Conservation (phyloP, 2,888 invertebrate species). For the Busseola fusca region DNA sequence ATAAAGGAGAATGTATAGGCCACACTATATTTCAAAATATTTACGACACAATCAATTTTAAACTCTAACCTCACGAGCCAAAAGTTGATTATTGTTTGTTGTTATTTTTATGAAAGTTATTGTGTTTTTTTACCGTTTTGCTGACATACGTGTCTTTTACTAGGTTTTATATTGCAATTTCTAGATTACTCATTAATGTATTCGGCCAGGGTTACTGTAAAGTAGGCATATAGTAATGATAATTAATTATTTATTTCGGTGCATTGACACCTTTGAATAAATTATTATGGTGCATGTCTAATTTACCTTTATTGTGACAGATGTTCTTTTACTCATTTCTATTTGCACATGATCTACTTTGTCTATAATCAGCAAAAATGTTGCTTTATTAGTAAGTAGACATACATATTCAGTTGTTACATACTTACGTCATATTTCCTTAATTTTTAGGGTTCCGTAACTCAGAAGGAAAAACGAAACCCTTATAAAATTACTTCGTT, state of each 20-base stretch:
- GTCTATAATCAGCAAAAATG: neutral
- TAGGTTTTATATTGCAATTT: slow-evolving; percentile 28
- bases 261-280: slow-evolving; percentile 30
- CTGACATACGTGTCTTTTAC: slow-evolving; percentile 23
- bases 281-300: neutral
- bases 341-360: slow-evolving; percentile 3
- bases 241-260: slow-evolving; percentile 11
- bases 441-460: too few species aligned
- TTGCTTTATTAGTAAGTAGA: neutral
- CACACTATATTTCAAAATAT: slow-evolving; percentile 22
- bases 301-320: slow-evolving; percentile 14
- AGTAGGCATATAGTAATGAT: slow-evolving; percentile 1
- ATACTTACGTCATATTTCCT: neutral
- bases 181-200: slow-evolving; percentile 16
- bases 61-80: neutral
- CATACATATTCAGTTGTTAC: too few species aligned
- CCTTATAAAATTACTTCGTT: too few species aligned
- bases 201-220: neutral
- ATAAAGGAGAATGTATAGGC: slow-evolving; percentile 39
- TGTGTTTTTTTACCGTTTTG: slow-evolving; percentile 5
- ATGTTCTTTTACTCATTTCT: slow-evolving; percentile 10
- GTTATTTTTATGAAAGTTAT: slow-evolving; percentile 25
- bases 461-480: too few species aligned
- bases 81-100: slow-evolving; percentile 15
- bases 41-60: slow-evolving; percentile 25